phyloP scores from a whole-genome alignment of 2,888 invertebrate species.

The Ecliptopera silaceata region DNA sequence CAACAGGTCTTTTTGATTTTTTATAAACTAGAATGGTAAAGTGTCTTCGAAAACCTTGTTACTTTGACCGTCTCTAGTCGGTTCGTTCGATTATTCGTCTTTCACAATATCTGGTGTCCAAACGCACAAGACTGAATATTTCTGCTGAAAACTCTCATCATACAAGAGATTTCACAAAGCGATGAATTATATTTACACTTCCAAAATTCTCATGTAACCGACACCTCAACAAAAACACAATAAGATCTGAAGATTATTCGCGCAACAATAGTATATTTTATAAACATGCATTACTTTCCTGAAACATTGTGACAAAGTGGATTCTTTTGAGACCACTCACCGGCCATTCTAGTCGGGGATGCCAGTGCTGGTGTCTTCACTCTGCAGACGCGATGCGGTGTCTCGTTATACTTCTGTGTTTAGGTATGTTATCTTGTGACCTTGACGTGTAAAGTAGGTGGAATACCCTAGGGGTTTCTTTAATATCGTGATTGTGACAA shows the following conservation, averaged over 20 bases:
- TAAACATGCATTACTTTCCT: slow-evolving; percentile 20
- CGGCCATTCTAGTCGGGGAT: slow-evolving; percentile 1
- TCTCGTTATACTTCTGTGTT: slow-evolving; percentile 10
- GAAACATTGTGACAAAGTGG: not conserved
- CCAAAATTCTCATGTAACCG: slow-evolving; percentile 5
- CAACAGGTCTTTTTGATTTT: no score
- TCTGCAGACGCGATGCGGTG: slow-evolving; percentile 9
- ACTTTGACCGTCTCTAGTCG: not conserved
- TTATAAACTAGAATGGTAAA: no score
- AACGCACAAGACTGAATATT: not conserved
- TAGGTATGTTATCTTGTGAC: slow-evolving; percentile 15
- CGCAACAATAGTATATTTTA: slow-evolving; percentile 24
- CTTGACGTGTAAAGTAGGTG: not conserved
- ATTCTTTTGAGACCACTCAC: slow-evolving; percentile 2
- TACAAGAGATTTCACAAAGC: no score
- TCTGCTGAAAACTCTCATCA: no score
- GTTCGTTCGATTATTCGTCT: no score
- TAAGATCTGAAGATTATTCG: not conserved
- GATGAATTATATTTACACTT: not conserved
- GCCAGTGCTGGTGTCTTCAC: not conserved
- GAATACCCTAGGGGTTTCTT: no score
- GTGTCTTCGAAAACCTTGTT: no score
- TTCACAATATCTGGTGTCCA: no score
- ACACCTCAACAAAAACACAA: not conserved
- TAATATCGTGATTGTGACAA: no score